Conservation (phyloP, 2,113 vertebrate genomes). For the Myanophis thanlyinensis region DNA sequence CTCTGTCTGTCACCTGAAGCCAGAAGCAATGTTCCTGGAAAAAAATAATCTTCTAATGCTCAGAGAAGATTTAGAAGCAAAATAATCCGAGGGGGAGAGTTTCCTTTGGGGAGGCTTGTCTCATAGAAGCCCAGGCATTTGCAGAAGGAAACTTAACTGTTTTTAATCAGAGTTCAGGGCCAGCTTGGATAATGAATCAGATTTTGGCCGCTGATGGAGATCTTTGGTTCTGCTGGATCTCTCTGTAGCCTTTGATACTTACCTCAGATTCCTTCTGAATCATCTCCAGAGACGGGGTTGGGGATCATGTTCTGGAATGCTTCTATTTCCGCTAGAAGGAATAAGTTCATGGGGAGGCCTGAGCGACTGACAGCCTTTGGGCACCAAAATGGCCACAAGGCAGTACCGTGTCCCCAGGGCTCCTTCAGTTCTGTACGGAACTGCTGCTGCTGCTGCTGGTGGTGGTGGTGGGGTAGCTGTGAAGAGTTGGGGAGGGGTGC, state of each 20-base stretch:
- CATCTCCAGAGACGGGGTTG: background rate
- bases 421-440: background rate
- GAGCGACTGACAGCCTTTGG: background rate
- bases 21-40: background rate
- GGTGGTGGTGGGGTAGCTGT: background rate
- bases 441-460: too few species aligned
- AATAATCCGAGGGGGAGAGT: background rate
- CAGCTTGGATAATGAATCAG: background rate
- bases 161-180: background rate
- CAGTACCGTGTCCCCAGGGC: background rate
- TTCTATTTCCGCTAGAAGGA: background rate
- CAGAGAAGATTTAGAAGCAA: background rate
- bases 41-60: background rate
- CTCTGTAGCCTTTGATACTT: background rate
- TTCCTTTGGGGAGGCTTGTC: background rate
- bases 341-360: background rate
- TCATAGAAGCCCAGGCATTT: background rate
- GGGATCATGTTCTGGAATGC: background rate
- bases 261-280: background rate
- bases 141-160: background rate
- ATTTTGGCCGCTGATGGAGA: background rate
- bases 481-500: background rate
- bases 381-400: background rate
- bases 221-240: background rate
- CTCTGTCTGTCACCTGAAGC: too few species aligned